Conservation (phyloP, 2,113 vertebrate genomes). For the Oncorhynchus clarkii region DNA sequence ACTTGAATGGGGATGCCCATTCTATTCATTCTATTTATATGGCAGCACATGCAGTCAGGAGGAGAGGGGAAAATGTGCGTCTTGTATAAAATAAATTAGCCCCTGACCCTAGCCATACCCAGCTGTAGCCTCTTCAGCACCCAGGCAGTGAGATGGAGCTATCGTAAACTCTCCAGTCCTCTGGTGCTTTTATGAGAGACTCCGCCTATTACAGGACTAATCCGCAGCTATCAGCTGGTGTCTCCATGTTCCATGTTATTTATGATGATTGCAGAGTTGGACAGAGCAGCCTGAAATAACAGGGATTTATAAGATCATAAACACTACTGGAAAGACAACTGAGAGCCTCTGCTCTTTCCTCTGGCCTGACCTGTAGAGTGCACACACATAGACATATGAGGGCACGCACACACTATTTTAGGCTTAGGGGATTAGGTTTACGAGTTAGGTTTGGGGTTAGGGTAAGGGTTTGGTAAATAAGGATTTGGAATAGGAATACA, state of each 20-base stretch:
- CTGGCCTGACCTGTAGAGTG: no score
- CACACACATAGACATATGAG: background rate
- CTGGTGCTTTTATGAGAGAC: background rate
- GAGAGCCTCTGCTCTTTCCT: no score
- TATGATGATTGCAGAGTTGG: background rate
- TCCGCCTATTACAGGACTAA: constrained; percentile 15
- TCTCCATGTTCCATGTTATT: background rate
- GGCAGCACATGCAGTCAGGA: no score
- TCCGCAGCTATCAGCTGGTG: constrained; percentile 16
- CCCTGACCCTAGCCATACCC: background rate
- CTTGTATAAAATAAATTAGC: background rate
- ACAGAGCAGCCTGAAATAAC: background rate
- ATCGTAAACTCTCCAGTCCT: background rate
- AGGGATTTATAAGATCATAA: background rate
- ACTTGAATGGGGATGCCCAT: no score
- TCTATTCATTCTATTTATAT: no score
- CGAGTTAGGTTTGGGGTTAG: background rate
- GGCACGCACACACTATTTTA: background rate
- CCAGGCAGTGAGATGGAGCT: background rate
- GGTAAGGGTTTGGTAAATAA: no score
- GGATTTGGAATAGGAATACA: no score
- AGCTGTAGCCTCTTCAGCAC: background rate
- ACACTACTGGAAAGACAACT: background rate
- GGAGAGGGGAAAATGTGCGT: no score
- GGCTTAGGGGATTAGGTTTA: background rate